phyloP scores from a whole-genome alignment of 2,797 vertebrate species.

The Aeoliscus strigatus region DNA sequence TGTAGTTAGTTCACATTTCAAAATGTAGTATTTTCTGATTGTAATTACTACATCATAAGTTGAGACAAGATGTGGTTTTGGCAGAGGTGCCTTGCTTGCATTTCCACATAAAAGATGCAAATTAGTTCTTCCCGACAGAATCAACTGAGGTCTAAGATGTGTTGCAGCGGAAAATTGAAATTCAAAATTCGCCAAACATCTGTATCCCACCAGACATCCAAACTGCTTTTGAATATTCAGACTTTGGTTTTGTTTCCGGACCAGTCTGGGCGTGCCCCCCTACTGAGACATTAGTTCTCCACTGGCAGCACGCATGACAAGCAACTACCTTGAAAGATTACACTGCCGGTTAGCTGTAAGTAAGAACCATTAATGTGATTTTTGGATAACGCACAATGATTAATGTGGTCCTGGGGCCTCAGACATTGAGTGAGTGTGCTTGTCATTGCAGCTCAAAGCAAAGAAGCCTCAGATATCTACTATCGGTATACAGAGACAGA shows the following conservation, averaged over 20 bases:
- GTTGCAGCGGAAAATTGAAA: slow-evolving; percentile 27
- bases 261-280: slow-evolving; percentile 13
- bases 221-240: too few relatives aligned
- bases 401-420: slow-evolving; percentile 40
- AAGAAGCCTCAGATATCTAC: slow-evolving; percentile 41
- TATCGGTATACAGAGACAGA: slow-evolving; percentile 27
- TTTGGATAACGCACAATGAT: slow-evolving; percentile 62
- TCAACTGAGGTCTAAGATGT: slow-evolving; percentile 24
- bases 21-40: too few relatives aligned
- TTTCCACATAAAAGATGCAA: too few relatives aligned
- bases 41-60: too few relatives aligned
- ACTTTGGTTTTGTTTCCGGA: too few relatives aligned
- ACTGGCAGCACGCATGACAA: slow-evolving; percentile 30
- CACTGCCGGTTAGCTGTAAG: slow-evolving; percentile 35
- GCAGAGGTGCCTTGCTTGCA: too few relatives aligned
- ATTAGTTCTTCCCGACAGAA: slow-evolving; percentile 14
- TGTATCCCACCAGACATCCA: slow-evolving; percentile 20
- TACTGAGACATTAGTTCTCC: slow-evolving; percentile 24
- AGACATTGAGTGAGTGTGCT: slow-evolving; percentile 53
- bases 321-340: slow-evolving; percentile 51
- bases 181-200: slow-evolving; percentile 42
- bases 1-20: too few relatives aligned
- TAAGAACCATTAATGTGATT: slow-evolving; percentile 62
- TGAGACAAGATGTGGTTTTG: too few relatives aligned
- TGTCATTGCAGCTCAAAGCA: slow-evolving; percentile 47